Percentiles rank a stretch among this genome's conserved stretches.
These are phyloP conservation scores for Callimorpha dominula DNA, from an alignment of 2,888 invertebrate species.

Conservation along the genomic window DNA sequence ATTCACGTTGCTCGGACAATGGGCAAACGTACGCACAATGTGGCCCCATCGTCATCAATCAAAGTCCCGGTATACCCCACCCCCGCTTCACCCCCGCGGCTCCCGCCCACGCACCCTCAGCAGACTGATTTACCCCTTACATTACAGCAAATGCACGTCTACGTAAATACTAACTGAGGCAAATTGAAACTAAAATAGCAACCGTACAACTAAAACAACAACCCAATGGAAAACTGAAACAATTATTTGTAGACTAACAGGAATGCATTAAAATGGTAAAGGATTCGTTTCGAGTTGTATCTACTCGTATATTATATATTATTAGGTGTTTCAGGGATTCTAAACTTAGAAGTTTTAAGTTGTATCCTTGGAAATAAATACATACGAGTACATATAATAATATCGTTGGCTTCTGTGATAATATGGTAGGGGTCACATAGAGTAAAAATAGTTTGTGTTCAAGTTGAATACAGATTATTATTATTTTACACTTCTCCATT, in stretches of 20 bases:
- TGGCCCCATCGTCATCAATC: conserved; percentile 79
- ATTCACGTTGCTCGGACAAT: conserved; percentile 78
- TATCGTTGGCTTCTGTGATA: background rate
- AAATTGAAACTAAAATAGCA: conserved; percentile 49
- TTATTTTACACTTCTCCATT: no score
- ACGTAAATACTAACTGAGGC: conserved; percentile 47
- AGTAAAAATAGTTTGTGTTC: no score
- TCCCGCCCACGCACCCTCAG: conserved; percentile 59
- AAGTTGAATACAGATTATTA: no score
- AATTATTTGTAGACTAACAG: conserved; percentile 26
- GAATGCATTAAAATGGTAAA: conserved; percentile 32
- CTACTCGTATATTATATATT: no score
- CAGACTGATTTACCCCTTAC: conserved; percentile 63
- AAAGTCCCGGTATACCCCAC: conserved; percentile 60
- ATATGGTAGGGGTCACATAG: background rate
- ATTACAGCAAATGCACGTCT: conserved; percentile 64
- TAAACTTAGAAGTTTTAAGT: background rate
- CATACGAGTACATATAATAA: background rate
- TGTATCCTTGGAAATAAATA: background rate
- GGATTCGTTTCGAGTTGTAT: conserved; percentile 10
- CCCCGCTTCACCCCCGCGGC: conserved; percentile 26
- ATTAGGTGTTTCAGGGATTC: background rate
- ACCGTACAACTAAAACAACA: conserved; percentile 26
- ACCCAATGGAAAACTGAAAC: background rate
- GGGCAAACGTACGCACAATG: conserved; percentile 73